These are phyloP conservation scores for Rhinella marina DNA, from an alignment of 2,797 vertebrate species.

Conservation along the genomic window DNA sequence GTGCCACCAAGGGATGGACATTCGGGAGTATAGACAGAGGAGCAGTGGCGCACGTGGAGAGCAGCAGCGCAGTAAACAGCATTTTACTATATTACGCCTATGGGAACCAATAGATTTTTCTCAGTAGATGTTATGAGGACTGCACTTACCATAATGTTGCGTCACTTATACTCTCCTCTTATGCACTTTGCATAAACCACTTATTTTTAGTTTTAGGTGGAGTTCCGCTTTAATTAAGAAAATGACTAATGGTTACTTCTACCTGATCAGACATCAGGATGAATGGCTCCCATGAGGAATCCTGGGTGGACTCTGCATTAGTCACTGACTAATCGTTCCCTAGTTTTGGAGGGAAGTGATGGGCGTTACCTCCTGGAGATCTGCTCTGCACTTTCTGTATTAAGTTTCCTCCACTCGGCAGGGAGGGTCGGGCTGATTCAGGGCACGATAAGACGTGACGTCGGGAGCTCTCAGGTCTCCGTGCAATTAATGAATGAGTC, in stretches of 20 bases:
- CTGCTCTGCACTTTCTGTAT: not conserved
- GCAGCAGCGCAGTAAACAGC: too few species aligned
- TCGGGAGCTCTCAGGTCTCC: not conserved
- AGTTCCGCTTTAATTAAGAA: not conserved
- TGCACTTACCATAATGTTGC: too few species aligned
- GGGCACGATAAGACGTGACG: not conserved
- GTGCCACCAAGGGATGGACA: too few species aligned
- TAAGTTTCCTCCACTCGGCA: not conserved
- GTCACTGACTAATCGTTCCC: not conserved
- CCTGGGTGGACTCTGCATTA: constrained; percentile 21
- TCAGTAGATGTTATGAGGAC: too few species aligned
- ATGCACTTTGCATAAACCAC: not conserved
- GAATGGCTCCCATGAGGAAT: not conserved
- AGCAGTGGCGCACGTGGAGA: too few species aligned
- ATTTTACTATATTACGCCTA: too few species aligned
- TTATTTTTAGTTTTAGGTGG: constrained; percentile 6
- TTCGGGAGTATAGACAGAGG: too few species aligned
- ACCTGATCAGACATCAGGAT: not conserved
- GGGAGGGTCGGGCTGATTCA: constrained; percentile 29
- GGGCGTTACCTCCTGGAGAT: constrained; percentile 1
- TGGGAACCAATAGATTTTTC: too few species aligned
- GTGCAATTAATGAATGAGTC: not conserved
- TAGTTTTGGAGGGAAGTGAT: not conserved
- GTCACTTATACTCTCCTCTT: too few species aligned
- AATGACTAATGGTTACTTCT: constrained; percentile 6